Conservation (phyloP, 2,113 vertebrate genomes). For the Eulemur rufifrons region DNA sequence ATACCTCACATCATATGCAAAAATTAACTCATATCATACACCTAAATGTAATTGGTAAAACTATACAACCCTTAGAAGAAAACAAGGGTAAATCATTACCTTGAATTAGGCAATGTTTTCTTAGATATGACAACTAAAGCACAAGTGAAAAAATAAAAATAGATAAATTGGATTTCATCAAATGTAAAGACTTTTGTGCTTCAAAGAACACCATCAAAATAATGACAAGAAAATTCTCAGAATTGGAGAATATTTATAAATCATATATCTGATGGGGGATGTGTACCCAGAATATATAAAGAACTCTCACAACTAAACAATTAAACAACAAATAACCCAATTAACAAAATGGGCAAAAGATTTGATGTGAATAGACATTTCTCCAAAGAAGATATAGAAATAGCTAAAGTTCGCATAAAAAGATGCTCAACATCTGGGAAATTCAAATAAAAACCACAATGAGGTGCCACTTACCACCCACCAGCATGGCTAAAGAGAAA, state of each 20-base stretch:
- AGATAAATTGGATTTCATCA: not conserved
- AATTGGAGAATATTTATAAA: not conserved
- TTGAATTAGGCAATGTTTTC: not conserved
- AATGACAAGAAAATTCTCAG: not conserved
- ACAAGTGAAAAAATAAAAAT: constrained; percentile 8
- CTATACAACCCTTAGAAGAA: not conserved
- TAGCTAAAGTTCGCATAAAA: not conserved
- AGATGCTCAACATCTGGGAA: not conserved
- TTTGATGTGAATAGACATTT: not conserved
- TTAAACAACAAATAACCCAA: not conserved
- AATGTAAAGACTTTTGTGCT: not conserved
- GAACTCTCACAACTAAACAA: not conserved
- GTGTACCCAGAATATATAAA: not conserved
- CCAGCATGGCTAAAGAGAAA: not conserved
- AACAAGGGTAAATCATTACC: not conserved
- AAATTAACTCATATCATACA: not conserved
- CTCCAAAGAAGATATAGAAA: not conserved
- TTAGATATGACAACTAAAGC: not conserved
- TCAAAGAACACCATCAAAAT: not conserved
- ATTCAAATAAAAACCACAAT: not conserved
- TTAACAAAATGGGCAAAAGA: not conserved
- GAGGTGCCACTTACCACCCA: not conserved
- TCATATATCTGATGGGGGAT: not conserved
- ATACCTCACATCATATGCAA: not conserved
- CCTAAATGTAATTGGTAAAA: not conserved